Base-by-base conservation (phyloP, 2,888 invertebrate species). In the Trachelus iudaicus region DNA sequence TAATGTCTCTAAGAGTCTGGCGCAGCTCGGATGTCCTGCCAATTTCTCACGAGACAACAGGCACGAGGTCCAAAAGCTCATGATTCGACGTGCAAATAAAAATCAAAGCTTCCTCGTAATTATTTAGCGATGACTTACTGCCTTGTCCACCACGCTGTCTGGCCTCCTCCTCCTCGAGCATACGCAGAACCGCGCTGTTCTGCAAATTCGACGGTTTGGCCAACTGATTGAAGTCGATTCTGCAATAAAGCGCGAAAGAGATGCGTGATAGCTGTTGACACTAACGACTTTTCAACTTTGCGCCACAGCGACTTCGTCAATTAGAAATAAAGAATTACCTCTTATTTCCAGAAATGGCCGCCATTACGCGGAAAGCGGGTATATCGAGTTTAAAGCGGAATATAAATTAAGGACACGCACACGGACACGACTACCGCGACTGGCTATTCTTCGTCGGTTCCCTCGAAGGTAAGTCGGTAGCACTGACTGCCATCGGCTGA, bases 111-210 rank as follows among this genome's bases (percentile, higher is more conserved):
- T 15, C 9, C 23, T 23, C 23, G 23, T 56, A 56, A 56, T 56
- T 15, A 23, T 2, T 56, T 23, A 56, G 56, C 56, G 56, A 71
- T 56, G 80, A 92, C 94, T 94, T 89, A 95, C 96, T 94, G 89
- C 92, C 92, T 90, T 93, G 93, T 87, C 94, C 94, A 75, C 82
- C 84, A 88, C 94, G 93, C 90, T 94, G 95, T 86, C 95, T 93
- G 84, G 93, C 92, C 90, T 97, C 96, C 91, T 97, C 96, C 91
- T 97, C 97, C 90, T 97, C 96, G 80, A 97, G 93, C 95, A 97
- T 96, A 83, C 95, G 94, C 85, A 97, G 93, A 77, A 97, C 97
- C 75, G 96, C 96, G 75, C 97, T 97, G 92, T 97, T 96, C 88
- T 96, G 96, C 87, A 97, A 93, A 92, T 97, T 97, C 75, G 94